Base-by-base conservation (phyloP, 2,888 invertebrate genomes). In the Meiosimyza platycephala region DNA sequence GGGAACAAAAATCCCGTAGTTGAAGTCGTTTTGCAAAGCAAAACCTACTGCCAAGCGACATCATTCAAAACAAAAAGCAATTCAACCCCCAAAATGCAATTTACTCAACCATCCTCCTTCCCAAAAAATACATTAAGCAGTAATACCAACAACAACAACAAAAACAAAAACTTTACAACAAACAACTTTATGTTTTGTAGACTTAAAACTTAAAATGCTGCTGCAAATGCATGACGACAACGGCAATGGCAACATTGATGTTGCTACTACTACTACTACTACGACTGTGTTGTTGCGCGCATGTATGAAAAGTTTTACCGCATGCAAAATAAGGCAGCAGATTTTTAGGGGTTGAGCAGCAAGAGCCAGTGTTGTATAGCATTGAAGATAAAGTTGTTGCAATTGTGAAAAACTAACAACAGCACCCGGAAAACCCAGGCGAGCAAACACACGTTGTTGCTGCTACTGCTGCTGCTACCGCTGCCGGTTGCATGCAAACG, bases 281-380 rank as follows among this genome's bases (percentile, higher is more conserved):
- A 40, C 40, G 2, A 69, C 33, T 22, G 16, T n/a, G n/a, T n/a
- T 62, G 40, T 70, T 22, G 52, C 50, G 69, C 69, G 69, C 69
- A 52, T 70, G 69, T 60, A 57, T 62, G 69, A 62, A 70, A 70
- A 70, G 52, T 70, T 62, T 50, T 62, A 3, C 62, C 52, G 62
- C 69, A 70, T 70, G 69, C 69, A 70, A 60, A 68, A 57, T 28
- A 15, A 68, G 22, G 66, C 50, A 51, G 52, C 18, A 28, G 7
- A 28, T n/a, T 50, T n/a, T 65, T 51, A n/a, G 65, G 54, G 55
- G 57, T 57, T 57, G 67, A 57, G 48, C 57, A 48, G 22, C 28
- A 40, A n/a, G 28, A 40, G 28, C 22, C 22, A 3, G 11, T 15
- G 40, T n/a, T 47, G 48, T 15, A 13, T 13, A 67, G 22, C 67